These are phyloP conservation scores for Halotydeus destructor DNA, from an alignment of 1,140 invertebrate species.

Conservation along the genomic window DNA sequence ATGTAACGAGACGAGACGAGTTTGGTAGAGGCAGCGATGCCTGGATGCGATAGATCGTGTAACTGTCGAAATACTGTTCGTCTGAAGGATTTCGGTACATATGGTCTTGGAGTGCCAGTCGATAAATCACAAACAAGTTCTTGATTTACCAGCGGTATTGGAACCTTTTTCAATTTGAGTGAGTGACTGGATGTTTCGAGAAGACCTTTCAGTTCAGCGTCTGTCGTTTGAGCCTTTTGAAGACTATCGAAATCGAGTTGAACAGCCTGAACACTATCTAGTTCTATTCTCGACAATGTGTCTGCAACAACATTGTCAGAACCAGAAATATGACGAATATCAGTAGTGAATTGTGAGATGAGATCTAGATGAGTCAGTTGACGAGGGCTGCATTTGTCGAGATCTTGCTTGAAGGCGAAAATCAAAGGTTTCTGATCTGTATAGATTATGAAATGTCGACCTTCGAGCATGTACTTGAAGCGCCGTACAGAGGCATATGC, in stretches of 20 bases:
- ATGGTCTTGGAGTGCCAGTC: not conserved
- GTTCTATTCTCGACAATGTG: slow-evolving; percentile 1
- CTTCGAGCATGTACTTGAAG: slow-evolving; percentile 20
- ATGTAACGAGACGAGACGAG: slow-evolving; percentile 4
- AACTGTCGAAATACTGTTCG: slow-evolving; percentile 1
- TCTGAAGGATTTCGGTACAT: slow-evolving; percentile 5
- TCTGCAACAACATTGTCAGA: slow-evolving; percentile 18
- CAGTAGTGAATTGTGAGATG: slow-evolving; percentile 23
- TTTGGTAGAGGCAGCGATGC: not conserved
- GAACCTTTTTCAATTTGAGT: not conserved
- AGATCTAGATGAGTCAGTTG: slow-evolving; percentile 21
- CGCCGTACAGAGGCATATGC: slow-evolving; percentile 18
- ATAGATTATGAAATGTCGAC: slow-evolving; percentile 17
- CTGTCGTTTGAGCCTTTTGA: slow-evolving; percentile 6
- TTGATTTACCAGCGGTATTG: not conserved
- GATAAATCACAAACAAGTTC: slow-evolving; percentile 5
- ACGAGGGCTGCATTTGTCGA: slow-evolving; percentile 13
- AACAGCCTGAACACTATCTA: too few relatives aligned
- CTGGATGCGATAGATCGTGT: slow-evolving; percentile 13
- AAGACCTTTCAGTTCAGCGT: slow-evolving; percentile 3
- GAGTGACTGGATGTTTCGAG: too few relatives aligned
- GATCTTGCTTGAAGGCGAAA: slow-evolving; percentile 14
- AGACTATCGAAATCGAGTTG: slow-evolving; percentile 10
- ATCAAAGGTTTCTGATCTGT: slow-evolving; percentile 21
- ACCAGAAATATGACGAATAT: slow-evolving; percentile 23